Base-by-base conservation (phyloP, 1,140 invertebrate species). In the Heliothis subflexa region DNA sequence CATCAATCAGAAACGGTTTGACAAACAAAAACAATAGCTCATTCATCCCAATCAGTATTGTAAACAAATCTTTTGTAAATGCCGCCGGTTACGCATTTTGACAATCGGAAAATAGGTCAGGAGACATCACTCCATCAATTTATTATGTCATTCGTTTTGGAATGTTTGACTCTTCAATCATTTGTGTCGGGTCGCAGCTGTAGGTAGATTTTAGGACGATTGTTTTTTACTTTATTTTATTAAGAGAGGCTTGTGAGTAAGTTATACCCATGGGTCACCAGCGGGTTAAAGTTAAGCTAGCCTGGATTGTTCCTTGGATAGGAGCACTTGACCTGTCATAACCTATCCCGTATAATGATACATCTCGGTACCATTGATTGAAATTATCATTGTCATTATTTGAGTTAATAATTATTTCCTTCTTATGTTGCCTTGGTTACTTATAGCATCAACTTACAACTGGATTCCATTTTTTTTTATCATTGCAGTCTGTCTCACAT, bases 61-160 rank as follows among this genome's bases (percentile, higher is more conserved):
- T 28, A 61, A 61, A 61, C 45, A 55, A 57, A 28, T 12, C 57
- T 75, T 75, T 75, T 59, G 40, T 16, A 13, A 4, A 40, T 3
- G 59, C 73, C 59, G 72, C 21, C 59, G 10, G 47, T 62, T 62
- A 21, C 2, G 47, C 59, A 52, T 59, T 47, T 3, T 28, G 18
- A 49, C 47, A 64, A 75, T 52, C 73, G 40, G 52, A 40, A 33
- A 33, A 75, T 12, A 47, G 73, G 73, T 52, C 73, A 28, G 59
- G 47, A 64, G 33, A 40, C 54, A 16, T 66, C 25, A 47, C n/a
- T 40, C 64, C 7, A 68, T 68, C 47, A 62, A 75, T 52, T 50
- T 40, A 28, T 75, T 75, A 50, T 49, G 25, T 40, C 59, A 74
- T 73, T 82, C 84, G 82, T 84, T 88, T 85, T 54, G 55, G 40